Evolutionary conservation across 2,113 vertebrate species (phyloP).

Genomic region (Leucosticte australis): DNA sequence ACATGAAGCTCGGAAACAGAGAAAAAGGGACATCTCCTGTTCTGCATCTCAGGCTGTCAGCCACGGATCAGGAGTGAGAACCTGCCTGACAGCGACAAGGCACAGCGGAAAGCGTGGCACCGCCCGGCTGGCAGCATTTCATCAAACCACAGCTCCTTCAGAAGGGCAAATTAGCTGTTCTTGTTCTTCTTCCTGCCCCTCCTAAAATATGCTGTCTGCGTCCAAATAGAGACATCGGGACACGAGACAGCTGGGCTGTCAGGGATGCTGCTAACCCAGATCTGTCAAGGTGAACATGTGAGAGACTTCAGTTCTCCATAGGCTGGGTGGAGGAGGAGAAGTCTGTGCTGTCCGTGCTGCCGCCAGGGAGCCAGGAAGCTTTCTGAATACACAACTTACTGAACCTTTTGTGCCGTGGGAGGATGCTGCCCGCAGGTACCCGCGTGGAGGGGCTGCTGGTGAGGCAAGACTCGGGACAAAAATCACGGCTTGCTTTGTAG

Average conservation of each 20-base stretch:
- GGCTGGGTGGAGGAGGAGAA: not conserved
- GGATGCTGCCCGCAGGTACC: not conserved
- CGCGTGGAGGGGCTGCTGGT: not conserved
- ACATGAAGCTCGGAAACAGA: not conserved
- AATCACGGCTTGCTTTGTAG: not conserved
- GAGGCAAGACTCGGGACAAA: not conserved
- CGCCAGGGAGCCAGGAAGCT: not conserved
- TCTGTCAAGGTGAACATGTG: constrained; percentile 43
- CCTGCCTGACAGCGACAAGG: not conserved
- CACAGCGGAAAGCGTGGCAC: not conserved
- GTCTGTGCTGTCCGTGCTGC: not conserved
- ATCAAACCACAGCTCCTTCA: not conserved
- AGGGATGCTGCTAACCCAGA: constrained; percentile 26
- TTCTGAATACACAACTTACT: not conserved
- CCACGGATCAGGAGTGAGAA: not conserved
- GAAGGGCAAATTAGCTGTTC: constrained; percentile 21
- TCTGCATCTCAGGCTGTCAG: not conserved
- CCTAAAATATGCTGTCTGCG: not conserved
- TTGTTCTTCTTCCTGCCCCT: constrained; percentile 21
- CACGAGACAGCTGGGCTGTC: constrained; percentile 36
- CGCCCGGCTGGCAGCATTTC: not conserved
- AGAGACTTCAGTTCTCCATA: not conserved
- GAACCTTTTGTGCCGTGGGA: not conserved
- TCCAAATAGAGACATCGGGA: constrained; percentile 3
- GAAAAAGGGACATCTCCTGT: not conserved